Evolutionary conservation across 2,113 vertebrate genomes (phyloP).

Genomic region (Nothoprocta pentlandii): DNA sequence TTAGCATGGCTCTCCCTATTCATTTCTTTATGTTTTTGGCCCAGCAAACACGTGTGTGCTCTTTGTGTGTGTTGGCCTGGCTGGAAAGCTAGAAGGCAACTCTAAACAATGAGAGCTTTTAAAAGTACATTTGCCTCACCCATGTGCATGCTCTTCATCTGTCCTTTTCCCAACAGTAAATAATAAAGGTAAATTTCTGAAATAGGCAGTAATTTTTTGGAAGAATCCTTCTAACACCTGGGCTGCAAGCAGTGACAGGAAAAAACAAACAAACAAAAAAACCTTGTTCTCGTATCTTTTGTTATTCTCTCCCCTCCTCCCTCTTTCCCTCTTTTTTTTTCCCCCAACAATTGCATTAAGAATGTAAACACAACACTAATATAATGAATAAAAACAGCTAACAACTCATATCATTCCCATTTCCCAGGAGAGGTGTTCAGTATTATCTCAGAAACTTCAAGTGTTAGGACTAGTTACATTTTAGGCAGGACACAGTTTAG

Average conservation of each 20-base stretch:
- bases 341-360: neutral
- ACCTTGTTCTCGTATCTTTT: neutral
- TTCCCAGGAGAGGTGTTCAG: neutral
- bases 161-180: neutral
- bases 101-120: neutral
- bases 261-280: neutral
- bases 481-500: too few relatives aligned
- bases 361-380: neutral
- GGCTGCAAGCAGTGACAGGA: neutral
- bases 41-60: neutral
- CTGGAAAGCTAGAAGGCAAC: neutral
- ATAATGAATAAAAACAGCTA: neutral
- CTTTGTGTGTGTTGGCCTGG: neutral
- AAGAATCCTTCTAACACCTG: neutral
- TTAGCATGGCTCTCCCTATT: accelerated
- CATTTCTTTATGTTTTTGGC: neutral
- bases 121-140: neutral
- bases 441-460: neutral
- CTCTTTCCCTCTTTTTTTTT: accelerated
- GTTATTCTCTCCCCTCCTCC: neutral
- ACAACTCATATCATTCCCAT: neutral
- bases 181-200: neutral
- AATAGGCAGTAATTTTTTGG: neutral
- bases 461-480: neutral
- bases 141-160: neutral